Conservation (phyloP, 2,888 invertebrate species). For the Nemotelus pantherinus region DNA sequence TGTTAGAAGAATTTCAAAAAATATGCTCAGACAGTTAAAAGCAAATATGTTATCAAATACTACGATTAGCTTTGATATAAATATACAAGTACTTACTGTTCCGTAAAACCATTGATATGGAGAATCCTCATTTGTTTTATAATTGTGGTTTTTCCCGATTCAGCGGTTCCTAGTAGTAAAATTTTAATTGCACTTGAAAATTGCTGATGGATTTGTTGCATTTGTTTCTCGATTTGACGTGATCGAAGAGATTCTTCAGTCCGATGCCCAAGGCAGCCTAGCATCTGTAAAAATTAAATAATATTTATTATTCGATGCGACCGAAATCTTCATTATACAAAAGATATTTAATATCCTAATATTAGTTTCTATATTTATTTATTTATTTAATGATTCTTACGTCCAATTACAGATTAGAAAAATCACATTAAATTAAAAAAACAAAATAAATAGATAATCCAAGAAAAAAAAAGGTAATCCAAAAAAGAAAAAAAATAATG, state of each 20-base stretch:
- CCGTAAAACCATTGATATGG: constrained; percentile 80
- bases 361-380: neutral
- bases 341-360: neutral
- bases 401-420: neutral
- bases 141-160: constrained; percentile 86
- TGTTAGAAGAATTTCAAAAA: too few relatives aligned
- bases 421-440: too few relatives aligned
- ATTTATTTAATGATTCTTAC: neutral
- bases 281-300: constrained; percentile 57
- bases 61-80: too few relatives aligned
- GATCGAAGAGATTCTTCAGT: constrained; percentile 65
- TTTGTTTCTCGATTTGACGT: constrained; percentile 67
- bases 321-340: neutral
- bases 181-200: constrained; percentile 68
- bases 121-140: constrained; percentile 89
- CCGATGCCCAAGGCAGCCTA: constrained; percentile 59
- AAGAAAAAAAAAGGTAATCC: too few relatives aligned
- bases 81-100: constrained; percentile 73
- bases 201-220: constrained; percentile 67
- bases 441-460: too few relatives aligned
- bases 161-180: constrained; percentile 76
- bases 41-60: too few relatives aligned
- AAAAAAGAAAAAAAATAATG: too few relatives aligned
- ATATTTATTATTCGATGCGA: too few relatives aligned
- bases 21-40: too few relatives aligned